These are phyloP conservation scores for Betta splendens DNA, from an alignment of 2,797 vertebrate genomes.

Conservation along the genomic window DNA sequence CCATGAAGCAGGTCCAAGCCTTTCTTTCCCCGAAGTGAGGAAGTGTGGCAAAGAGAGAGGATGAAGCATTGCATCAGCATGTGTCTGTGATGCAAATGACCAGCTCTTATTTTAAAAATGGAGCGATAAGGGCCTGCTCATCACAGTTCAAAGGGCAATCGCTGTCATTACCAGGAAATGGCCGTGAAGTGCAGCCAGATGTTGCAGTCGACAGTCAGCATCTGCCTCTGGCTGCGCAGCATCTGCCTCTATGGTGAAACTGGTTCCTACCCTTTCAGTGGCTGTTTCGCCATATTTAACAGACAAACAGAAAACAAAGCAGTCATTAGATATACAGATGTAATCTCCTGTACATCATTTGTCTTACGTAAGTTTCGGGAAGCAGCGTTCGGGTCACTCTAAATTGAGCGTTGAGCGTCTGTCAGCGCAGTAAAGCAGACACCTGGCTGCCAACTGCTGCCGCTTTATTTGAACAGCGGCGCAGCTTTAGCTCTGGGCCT, in stretches of 20 bases:
- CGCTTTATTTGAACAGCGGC: conserved; percentile 65
- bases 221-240: neutral
- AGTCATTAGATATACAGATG: too few species aligned
- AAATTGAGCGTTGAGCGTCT: conserved; percentile 47
- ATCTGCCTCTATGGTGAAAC: conserved; percentile 21
- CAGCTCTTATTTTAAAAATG: neutral
- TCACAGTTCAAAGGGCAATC: conserved; percentile 15
- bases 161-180: neutral
- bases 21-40: conserved; percentile 28
- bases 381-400: conserved; percentile 8
- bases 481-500: conserved; percentile 15
- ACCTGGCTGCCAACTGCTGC: conserved; percentile 55
- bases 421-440: conserved; percentile 47
- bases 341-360: too few species aligned
- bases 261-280: neutral
- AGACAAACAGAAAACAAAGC: neutral
- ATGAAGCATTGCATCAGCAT: conserved; percentile 22
- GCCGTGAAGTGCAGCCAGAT: neutral
- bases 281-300: neutral
- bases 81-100: conserved; percentile 12
- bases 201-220: conserved; percentile 2
- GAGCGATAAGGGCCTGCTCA: neutral
- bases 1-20: conserved; percentile 13
- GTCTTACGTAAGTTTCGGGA: conserved; percentile 24
- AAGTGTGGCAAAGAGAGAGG: conserved; percentile 4